Base-by-base conservation (phyloP, 2,888 invertebrate species). In the Amblyjoppa fuscipennis region DNA sequence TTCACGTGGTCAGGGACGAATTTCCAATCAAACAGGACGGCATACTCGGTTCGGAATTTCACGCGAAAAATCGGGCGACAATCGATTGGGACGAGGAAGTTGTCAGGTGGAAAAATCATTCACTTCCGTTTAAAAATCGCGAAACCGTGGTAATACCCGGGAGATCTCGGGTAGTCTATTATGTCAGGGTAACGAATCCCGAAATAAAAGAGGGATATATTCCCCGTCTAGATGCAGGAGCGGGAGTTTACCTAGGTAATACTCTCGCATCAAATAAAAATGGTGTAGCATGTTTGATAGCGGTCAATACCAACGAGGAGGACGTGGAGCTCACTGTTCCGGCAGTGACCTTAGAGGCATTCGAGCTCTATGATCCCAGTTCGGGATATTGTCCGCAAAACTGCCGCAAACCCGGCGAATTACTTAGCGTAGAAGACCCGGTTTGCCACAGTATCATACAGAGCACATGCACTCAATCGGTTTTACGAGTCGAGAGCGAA, bases 151-250 rank as follows among this genome's bases (percentile, higher is more conserved):
- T n/a, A n/a, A n/a, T n/a, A n/a, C n/a, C n/a, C n/a, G n/a, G n/a
- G n/a, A n/a, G n/a, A n/a, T n/a, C n/a, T n/a, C n/a, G n/a, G n/a
- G n/a, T n/a, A n/a, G n/a, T n/a, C n/a, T n/a, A n/a, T n/a, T n/a
- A n/a, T n/a, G n/a, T n/a, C n/a, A n/a, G n/a, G n/a, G n/a, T n/a
- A 20, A 71, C 20, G 6, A 78, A 78, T 34, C 11, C 59, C 16
- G 56, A 70, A 4, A 1, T 81, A 9, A 59, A 75, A 56, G 81
- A 81, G n/a, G 81, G 75, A 0, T 82, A 82, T 16, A 64, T 76
- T 31, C 77, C 82, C 5, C 77, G 71, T 13, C 56, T 82, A 34
- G 7, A 82, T 20, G 64, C 64, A 16, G 11, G n/a, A 13, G 51
- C 53, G 11, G 77, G 53, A 31, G 66, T 83, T 11, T 77, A 71